These are phyloP conservation scores for Silvanus unidentatus DNA, from an alignment of 2,888 invertebrate genomes.

Conservation along the genomic window DNA sequence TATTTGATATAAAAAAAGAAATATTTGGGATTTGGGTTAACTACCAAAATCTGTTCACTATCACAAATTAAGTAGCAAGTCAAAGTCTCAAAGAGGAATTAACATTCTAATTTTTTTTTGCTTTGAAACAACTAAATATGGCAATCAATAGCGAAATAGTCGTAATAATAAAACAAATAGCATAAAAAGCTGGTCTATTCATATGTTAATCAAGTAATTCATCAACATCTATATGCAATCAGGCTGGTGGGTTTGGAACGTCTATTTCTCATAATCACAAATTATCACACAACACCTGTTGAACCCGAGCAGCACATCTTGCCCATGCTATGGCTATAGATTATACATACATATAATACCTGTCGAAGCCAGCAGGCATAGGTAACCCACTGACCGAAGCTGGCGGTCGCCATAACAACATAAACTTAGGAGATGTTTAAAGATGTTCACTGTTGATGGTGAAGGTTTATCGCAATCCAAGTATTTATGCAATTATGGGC, in stretches of 20 bases:
- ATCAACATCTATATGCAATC: too few relatives aligned
- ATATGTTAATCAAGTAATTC: too few relatives aligned
- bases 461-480: background rate
- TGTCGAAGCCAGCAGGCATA: conserved; percentile 36
- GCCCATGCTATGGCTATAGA: background rate
- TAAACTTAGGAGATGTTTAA: conserved; percentile 1
- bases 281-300: conserved; percentile 7
- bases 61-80: too few relatives aligned
- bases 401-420: conserved; percentile 9
- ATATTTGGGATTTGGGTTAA: too few relatives aligned
- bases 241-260: background rate
- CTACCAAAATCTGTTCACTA: too few relatives aligned
- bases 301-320: background rate
- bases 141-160: too few relatives aligned
- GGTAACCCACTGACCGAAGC: conserved; percentile 39
- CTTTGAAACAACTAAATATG: too few relatives aligned
- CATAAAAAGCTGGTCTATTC: too few relatives aligned
- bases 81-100: too few relatives aligned
- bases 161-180: too few relatives aligned
- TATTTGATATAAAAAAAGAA: too few relatives aligned
- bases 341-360: conserved; percentile 6
- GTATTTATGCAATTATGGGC: conserved; percentile 19
- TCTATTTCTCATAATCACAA: conserved; percentile 5
- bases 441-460: conserved; percentile 3
- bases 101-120: too few relatives aligned